These are phyloP conservation scores for Albula goreensis DNA, from an alignment of 2,113 vertebrate species.

Conservation along the genomic window DNA sequence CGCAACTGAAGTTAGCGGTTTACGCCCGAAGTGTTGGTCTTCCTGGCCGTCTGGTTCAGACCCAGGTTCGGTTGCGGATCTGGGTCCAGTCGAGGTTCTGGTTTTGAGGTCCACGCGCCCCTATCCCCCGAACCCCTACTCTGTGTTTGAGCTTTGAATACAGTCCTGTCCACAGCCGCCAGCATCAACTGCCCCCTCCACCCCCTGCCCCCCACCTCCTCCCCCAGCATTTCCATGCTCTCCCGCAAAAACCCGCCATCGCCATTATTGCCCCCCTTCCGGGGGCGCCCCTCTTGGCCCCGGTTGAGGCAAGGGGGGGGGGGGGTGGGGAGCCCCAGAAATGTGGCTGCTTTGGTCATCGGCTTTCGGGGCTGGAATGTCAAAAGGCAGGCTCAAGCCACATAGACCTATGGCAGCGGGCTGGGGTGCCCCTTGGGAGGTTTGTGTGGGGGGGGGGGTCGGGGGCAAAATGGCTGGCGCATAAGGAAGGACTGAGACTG, in stretches of 20 bases:
- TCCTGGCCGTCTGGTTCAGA: neutral
- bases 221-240: neutral
- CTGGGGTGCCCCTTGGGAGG: neutral
- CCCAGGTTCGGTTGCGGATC: neutral
- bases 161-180: conserved; percentile 52
- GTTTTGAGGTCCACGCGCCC: conserved; percentile 14
- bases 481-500: conserved; percentile 53
- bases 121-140: conserved; percentile 37
- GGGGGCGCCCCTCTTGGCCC: too few species aligned
- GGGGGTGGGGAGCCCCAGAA: too few species aligned
- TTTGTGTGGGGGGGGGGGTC: neutral
- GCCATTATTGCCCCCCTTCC: too few species aligned
- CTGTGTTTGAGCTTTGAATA: conserved; percentile 62
- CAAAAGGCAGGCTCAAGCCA: too few species aligned
- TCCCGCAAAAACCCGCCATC: neutral
- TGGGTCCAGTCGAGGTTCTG: neutral
- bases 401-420: too few species aligned
- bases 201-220: neutral
- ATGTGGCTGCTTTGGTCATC: too few species aligned
- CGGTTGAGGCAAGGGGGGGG: too few species aligned
- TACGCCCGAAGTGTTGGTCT: neutral
- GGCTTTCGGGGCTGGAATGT: too few species aligned
- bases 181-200: conserved; percentile 37
- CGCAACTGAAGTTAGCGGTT: neutral
- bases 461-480: conserved; percentile 34